Conservation (phyloP, 2,797 vertebrate genomes). For the Linurgus olivaceus region DNA sequence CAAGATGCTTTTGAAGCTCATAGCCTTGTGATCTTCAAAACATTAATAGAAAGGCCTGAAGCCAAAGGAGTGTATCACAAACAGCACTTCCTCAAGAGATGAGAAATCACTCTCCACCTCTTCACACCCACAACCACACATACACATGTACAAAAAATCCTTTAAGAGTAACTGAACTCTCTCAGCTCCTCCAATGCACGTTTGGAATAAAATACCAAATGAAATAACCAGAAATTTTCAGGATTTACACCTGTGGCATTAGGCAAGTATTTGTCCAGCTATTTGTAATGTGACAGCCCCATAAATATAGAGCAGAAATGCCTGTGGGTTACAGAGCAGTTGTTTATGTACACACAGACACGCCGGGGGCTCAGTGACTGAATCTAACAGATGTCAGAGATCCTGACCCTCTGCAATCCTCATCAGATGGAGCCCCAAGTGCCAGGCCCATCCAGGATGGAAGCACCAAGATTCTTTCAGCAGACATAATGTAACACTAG, state of each 20-base stretch:
- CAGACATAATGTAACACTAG: not conserved
- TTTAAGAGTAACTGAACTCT: not conserved
- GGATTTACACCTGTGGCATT: not conserved
- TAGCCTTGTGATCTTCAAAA: not conserved
- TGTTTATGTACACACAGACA: not conserved
- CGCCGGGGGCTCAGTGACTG: not conserved
- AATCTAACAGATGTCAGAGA: not conserved
- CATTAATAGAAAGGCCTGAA: not conserved
- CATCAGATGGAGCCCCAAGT: not conserved
- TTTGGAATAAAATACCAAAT: not conserved
- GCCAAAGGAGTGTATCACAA: not conserved
- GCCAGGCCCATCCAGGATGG: rapidly evolving
- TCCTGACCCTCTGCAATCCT: not conserved
- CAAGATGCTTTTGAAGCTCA: not conserved
- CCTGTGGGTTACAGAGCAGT: not conserved
- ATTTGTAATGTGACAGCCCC: not conserved
- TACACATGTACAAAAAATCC: not conserved
- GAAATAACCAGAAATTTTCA: not conserved
- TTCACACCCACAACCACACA: not conserved
- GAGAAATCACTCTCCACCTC: not conserved
- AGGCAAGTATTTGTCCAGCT: not conserved
- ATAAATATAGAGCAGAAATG: not conserved
- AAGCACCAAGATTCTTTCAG: not conserved
- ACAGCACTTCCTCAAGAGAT: not conserved
- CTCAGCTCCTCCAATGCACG: not conserved